These are phyloP conservation scores for Drosophila silvestris DNA, from an alignment of 2,888 invertebrate species.

Conservation along the genomic window DNA sequence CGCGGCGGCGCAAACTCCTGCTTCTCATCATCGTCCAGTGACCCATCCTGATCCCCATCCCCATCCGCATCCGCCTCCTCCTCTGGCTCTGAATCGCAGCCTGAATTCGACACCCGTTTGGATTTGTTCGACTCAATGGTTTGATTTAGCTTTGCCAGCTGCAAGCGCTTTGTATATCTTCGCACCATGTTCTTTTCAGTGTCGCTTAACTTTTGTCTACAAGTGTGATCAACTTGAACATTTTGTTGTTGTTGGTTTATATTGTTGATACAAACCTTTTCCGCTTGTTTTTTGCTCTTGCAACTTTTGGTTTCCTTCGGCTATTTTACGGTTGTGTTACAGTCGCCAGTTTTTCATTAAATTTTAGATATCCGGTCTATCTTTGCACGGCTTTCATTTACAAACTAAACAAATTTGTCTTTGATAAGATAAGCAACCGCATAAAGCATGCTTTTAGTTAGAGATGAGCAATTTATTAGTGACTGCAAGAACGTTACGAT, in stretches of 20 bases:
- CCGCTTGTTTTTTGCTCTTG: background rate
- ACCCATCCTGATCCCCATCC: background rate
- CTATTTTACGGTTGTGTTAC: background rate
- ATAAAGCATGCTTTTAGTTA: background rate
- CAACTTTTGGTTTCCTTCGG: background rate
- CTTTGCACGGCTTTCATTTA: background rate
- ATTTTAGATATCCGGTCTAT: background rate
- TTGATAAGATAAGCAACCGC: background rate
- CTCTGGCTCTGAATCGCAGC: background rate
- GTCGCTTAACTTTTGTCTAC: background rate
- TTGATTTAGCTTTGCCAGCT: slow-evolving; percentile 9
- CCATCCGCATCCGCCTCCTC: background rate
- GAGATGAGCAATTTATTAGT: background rate
- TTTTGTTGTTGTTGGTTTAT: slow-evolving; percentile 6
- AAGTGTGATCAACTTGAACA: background rate
- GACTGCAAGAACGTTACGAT: background rate
- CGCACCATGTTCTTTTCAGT: slow-evolving; percentile 12
- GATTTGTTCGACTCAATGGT: slow-evolving; percentile 3
- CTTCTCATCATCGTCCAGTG: background rate
- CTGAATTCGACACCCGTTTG: background rate
- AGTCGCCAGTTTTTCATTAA: background rate
- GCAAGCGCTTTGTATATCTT: slow-evolving; percentile 8
- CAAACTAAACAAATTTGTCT: background rate
- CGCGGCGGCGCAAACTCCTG: background rate
- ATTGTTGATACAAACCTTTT: slow-evolving; percentile 9